Evolutionary conservation across 2,888 invertebrate genomes (phyloP), one percentile per base, ranked within the genome.

Genomic region (Nemapogon koenigi): DNA sequence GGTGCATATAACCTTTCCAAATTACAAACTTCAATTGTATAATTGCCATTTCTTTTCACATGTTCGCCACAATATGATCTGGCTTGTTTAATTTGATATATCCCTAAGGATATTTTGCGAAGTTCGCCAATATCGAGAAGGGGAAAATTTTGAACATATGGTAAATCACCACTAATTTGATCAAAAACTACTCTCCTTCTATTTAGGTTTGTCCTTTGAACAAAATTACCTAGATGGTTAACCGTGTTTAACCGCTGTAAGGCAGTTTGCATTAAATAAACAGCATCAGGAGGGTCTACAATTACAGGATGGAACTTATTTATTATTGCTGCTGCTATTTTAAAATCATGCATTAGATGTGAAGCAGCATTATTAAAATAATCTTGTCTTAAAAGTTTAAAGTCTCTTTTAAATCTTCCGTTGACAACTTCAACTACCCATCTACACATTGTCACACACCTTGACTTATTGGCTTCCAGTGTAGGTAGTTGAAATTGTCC

Each of bases 351-450:
- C 35, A 46, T 33, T 3, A 27, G 35, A 25, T 39, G 17, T 8
- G 26, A 27, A 18, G 39, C 38, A n/a, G 41, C 16, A 3, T 19
- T 10, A 35, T 47, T 47, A 29, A 49, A 47, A 37, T 37, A 28
- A 17, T 29, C 31, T 8, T 46, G 35, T 11, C 41, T 13, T 6
- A 35, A 43, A 3, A 46, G n/a, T 37, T 46, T 46, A 30, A 43
- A 45, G 14, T 41, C 41, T 3, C 42, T 33, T 36, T 48, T 46
- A 15, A 46, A 43, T n/a, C 42, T 14, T 2, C 46, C 46, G 39
- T 46, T 48, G 7, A 46, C 31, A 10, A 19, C 29, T 40, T 48
- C 46, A 7, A 48, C 41, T 7, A 46, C 42, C 46, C 46, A 48
- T 26, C 44, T 11, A n/a, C 41, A 44, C 4, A 46, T 33, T 1